Percentiles rank a stretch among this genome's conserved stretches.
phyloP scores from a whole-genome alignment of 2,888 invertebrate species.

The Leptopilina drosophilae region DNA sequence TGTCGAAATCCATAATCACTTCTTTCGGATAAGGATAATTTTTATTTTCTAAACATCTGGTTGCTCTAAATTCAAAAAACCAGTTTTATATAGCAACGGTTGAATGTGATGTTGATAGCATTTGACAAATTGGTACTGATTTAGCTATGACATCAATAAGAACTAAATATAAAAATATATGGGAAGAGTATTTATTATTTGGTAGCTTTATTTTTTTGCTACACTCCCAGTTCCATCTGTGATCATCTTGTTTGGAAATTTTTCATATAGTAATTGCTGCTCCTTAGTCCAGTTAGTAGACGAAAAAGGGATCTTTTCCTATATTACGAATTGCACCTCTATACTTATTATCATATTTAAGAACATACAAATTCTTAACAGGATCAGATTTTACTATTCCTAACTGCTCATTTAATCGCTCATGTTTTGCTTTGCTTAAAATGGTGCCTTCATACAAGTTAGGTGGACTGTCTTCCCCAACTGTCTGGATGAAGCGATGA shows the following conservation, averaged over 20 bases:
- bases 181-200: not conserved
- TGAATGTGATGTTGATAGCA: constrained; percentile 49
- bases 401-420: no score
- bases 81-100: constrained; percentile 49
- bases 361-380: not conserved
- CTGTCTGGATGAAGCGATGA: not conserved
- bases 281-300: not conserved
- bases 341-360: not conserved
- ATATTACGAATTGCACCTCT: not conserved
- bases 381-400: not conserved
- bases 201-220: not conserved
- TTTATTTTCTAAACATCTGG: not conserved
- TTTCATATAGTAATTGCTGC: not conserved
- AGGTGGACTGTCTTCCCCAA: not conserved
- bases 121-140: constrained; percentile 52
- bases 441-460: not conserved
- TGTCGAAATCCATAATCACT: constrained; percentile 44
- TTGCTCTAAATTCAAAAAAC: not conserved
- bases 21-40: constrained; percentile 11
- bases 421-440: no score
- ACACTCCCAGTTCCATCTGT: not conserved
- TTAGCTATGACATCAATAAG: not conserved
- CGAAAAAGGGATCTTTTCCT: not conserved
- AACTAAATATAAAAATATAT: not conserved
- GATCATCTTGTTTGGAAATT: not conserved